Evolutionary conservation across 30 jellyfish, hydroid and myxozoan species (phyloP).

Genomic region (Aurelia aurita): DNA sequence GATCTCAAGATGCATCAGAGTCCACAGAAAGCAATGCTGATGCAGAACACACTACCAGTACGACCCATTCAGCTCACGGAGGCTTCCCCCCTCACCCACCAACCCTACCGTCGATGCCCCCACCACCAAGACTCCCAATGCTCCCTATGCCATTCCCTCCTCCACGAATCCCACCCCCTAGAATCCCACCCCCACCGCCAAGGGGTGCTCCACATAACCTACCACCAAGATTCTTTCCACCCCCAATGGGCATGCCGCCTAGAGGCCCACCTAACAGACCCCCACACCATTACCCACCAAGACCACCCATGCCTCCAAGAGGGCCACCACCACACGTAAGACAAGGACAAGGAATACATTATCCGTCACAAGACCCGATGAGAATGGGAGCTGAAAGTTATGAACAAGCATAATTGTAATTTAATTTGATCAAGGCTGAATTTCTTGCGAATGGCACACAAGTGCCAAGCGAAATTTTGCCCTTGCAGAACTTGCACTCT

Average conservation of each 20-base stretch:
- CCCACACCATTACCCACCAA: constrained; percentile 52
- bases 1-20: not conserved
- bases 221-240: constrained; percentile 59
- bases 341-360: constrained; percentile 70
- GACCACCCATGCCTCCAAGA: constrained; percentile 76
- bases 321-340: constrained; percentile 20
- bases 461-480: no score
- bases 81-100: constrained; percentile 47
- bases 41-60: not conserved
- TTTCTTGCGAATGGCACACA: no score
- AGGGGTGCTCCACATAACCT: constrained; percentile 61
- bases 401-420: no score
- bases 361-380: constrained; percentile 99
- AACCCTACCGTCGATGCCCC: constrained; percentile 64
- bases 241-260: constrained; percentile 73
- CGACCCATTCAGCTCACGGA: no score
- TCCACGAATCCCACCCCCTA: constrained; percentile 53
- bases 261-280: constrained; percentile 70
- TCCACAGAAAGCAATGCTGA: not conserved
- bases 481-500: no score
- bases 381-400: constrained; percentile 87
- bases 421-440: no score
- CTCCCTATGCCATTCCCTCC: constrained; percentile 58
- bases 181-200: constrained; percentile 79
- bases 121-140: constrained; percentile 55